Conservation (phyloP, 2,888 invertebrate species). For the Dryocosmus kuriphilus region DNA sequence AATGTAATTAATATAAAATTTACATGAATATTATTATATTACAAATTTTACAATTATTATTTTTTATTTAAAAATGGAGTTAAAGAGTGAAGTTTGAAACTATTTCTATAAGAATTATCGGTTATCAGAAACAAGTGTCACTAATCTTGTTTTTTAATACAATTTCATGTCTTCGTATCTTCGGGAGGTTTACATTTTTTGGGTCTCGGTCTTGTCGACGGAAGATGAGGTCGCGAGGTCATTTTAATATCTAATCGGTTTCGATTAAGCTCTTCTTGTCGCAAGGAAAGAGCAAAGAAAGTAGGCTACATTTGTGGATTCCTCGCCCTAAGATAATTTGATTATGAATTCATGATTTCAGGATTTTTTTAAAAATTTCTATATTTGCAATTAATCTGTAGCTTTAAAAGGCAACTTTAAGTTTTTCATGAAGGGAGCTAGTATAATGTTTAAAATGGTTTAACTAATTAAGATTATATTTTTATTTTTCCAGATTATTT, state of each 20-base stretch:
- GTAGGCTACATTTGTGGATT: constrained; percentile 61
- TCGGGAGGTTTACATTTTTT: constrained; percentile 51
- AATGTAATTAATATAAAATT: no score
- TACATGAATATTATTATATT: no score
- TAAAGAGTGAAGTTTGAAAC: neutral
- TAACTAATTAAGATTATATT: neutral
- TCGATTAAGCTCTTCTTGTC: constrained; percentile 69
- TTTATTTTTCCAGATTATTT: constrained; percentile 1
- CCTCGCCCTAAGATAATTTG: constrained; percentile 45
- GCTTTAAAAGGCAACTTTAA: neutral
- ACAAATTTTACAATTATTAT: no score
- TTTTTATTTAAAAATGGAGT: no score
- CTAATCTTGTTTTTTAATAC: constrained; percentile 37
- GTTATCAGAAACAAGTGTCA: neutral
- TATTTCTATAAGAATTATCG: neutral
- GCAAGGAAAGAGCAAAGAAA: constrained; percentile 67
- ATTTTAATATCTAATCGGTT: constrained; percentile 71
- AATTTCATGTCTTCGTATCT: constrained; percentile 5
- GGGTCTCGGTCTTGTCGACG: constrained; percentile 63
- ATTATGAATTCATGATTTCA: neutral
- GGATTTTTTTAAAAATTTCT: neutral
- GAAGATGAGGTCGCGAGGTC: constrained; percentile 72
- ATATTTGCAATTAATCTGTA: neutral
- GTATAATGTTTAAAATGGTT: neutral
- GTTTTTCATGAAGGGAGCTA: neutral